Percentiles rank a stretch among this genome's conserved stretches.
Conservation (phyloP, 1,140 invertebrate genomes). For the Pectinophora gossypiella region DNA sequence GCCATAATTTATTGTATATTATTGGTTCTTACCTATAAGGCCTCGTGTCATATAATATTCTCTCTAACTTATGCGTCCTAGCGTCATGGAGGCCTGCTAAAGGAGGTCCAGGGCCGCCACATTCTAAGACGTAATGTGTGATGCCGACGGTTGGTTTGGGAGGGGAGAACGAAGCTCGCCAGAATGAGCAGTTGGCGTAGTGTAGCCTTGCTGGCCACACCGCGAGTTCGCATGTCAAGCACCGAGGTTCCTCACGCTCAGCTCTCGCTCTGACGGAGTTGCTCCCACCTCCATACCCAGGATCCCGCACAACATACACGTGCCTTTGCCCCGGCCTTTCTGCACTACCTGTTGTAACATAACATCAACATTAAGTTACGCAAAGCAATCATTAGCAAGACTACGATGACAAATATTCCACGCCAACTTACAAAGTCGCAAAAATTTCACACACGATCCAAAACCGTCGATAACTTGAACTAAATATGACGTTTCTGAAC, state of each 20-base stretch:
- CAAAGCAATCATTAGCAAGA: too few relatives aligned
- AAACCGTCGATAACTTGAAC: too few relatives aligned
- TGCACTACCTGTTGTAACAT: conserved; percentile 76
- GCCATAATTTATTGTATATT: neutral
- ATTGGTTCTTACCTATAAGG: conserved; percentile 70
- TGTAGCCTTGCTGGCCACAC: conserved; percentile 84
- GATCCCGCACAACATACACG: conserved; percentile 87
- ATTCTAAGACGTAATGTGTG: conserved; percentile 86
- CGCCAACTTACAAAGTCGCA: too few relatives aligned
- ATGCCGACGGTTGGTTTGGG: conserved; percentile 71
- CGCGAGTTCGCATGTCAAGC: conserved; percentile 87
- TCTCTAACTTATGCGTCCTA: conserved; percentile 81
- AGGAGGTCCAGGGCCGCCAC: conserved; percentile 86
- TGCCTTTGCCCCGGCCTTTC: conserved; percentile 90
- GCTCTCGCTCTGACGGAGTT: conserved; percentile 80
- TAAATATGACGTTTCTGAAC: too few relatives aligned
- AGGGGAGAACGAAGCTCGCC: conserved; percentile 82
- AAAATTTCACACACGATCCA: too few relatives aligned
- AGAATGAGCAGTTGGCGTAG: conserved; percentile 89
- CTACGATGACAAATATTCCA: too few relatives aligned
- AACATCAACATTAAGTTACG: neutral
- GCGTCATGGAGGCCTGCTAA: conserved; percentile 85
- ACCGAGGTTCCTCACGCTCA: conserved; percentile 82
- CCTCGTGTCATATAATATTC: conserved; percentile 85
- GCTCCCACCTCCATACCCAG: conserved; percentile 62